Evolutionary conservation across 2,888 invertebrate species (phyloP), one percentile per base, ranked within the genome.

Genomic region (Leucoma salicis): DNA sequence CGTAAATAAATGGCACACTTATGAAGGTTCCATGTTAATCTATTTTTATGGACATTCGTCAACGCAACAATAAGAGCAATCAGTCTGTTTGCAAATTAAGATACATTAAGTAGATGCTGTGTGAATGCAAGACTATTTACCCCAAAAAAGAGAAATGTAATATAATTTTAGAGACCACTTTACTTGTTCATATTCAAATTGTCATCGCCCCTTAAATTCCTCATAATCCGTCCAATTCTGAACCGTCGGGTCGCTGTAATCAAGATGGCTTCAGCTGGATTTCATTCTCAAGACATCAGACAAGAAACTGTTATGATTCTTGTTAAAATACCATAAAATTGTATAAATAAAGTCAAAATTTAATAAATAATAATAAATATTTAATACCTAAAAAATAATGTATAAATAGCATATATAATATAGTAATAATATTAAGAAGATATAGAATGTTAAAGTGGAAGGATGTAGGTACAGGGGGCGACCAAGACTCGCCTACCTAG

Each of bases 151-250:
- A 66, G 63, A 72, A 74, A 78, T 77, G 70, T 67, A 59, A 61
- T 80, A 71, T 75, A 75, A 84, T 82, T 80, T 80, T 66, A 73
- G 63, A 70, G 74, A 72, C 78, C 67, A 74, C 78, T 75, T 79
- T 76, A 78, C 73, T 78, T 80, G 76, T 79, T 82, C 83, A 82
- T 84, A 85, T 83, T 85, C 82, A 86, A 87, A 86, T 87, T 80
- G 88, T 84, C 86, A 83, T 85, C 82, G 82, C 76, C 74, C 76
- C 82, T 81, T 82, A 84, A 88, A 88, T 82, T 86, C 86, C 84
- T 86, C 85, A 83, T 88, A 89, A 89, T 89, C 88, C 88, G 76
- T 81, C 84, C 87, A 87, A 89, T 89, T 85, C 79, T 82, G 79
- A 82, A 81, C 74, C 78, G 79, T 72, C 77, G 82, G 79, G 74